Base-by-base conservation (phyloP, 2,888 invertebrate species). In the Lucinisca nassula region DNA sequence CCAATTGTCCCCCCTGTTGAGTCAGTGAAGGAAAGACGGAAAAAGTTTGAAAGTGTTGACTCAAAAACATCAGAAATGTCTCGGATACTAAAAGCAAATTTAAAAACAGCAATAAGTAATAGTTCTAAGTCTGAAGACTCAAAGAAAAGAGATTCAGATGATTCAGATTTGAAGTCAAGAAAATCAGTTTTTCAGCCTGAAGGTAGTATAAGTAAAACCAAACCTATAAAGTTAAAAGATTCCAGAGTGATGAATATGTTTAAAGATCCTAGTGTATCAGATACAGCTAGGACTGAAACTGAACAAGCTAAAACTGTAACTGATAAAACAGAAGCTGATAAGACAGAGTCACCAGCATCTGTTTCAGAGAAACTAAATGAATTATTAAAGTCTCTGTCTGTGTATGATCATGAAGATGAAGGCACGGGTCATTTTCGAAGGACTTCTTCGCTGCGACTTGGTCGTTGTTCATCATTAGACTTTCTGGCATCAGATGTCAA, bases 361-460 rank as follows among this genome's bases (percentile, higher is more conserved):
- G 94, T 95, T 35, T 94, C 94, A 14, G 91, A 94, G 81, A 95
- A 93, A 85, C 84, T 95, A 21, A 93, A 93, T 91, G 92, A 87
- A 55, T 88, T 95, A 67, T 82, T 95, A 58, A 89, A 92, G 38
- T 94, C 94, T 37, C 85, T 94, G 74, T 92, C 95, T 32, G 85
- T 79, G 77, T 86, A 90, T 72, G 85, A 85, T 30, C 84, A 83
- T 49, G 87, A 84, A 32, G 88, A 90, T 40, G 85, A 91, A 72
- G 76, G 75, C 32, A 70, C 80, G 21, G 90, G 88, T 49, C 85
- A 85, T 77, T 91, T 91, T 58, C 79, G 92, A 67, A 73, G 92
- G 61, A 92, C 92, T 27, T 92, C 92, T 0, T 92, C 92, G 17
- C 80, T 92, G 12, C 76, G 92, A 55, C 84, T 92, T 12, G 83